Evolutionary conservation across 1,140 invertebrate genomes (phyloP).

Genomic region (Ridgeia piscesae): DNA sequence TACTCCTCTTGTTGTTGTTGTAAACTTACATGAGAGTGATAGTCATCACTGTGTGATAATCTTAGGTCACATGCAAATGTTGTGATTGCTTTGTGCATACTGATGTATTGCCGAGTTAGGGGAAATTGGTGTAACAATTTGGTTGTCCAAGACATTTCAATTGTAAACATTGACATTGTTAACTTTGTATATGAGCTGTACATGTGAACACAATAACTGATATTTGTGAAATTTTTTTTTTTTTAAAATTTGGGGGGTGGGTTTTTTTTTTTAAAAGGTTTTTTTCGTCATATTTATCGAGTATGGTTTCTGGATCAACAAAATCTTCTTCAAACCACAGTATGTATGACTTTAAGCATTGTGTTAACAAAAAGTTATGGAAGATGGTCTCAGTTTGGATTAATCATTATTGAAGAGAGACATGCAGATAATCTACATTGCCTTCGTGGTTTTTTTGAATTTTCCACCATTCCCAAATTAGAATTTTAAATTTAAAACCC

Average conservation of each 20-base stretch:
- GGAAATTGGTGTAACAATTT: neutral
- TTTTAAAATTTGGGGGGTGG: no score
- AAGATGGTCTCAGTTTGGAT: neutral
- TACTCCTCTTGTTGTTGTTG: no score
- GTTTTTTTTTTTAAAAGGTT: no score
- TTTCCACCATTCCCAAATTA: neutral
- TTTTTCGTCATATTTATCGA: constrained; percentile 62
- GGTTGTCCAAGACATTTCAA: neutral
- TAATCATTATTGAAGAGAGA: neutral
- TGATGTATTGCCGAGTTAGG: neutral
- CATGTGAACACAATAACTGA: neutral
- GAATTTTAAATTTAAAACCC: no score
- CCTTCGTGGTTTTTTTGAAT: neutral
- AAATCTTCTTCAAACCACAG: constrained; percentile 35
- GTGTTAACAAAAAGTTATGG: neutral
- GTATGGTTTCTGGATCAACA: constrained; percentile 61
- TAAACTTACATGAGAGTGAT: no score
- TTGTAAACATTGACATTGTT: neutral
- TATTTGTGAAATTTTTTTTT: no score
- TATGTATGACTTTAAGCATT: neutral
- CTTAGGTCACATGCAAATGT: no score
- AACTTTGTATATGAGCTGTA: neutral
- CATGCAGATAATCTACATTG: neutral
- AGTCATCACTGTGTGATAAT: no score
- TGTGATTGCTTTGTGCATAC: no score